phyloP scores from a whole-genome alignment of 2,797 vertebrate genomes.

The Sparidentex hasta region DNA sequence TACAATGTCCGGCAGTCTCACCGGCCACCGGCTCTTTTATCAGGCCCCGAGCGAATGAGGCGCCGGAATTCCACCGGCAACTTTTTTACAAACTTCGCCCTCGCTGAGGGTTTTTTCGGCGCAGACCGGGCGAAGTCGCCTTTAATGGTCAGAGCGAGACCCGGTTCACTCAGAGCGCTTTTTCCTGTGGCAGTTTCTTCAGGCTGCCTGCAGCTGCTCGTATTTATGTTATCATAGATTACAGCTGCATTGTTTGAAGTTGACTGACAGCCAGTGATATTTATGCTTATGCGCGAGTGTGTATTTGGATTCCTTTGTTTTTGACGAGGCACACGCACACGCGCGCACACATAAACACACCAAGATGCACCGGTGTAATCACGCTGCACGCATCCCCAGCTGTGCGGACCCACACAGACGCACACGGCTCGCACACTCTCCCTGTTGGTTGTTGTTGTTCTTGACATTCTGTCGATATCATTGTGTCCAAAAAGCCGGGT shows the following conservation, averaged over 20 bases:
- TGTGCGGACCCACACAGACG: conserved; percentile 31
- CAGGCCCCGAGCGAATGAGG: neutral
- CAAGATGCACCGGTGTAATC: conserved; percentile 48
- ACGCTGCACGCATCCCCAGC: conserved; percentile 40
- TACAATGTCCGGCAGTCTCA: conserved; percentile 33
- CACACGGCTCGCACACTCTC: conserved; percentile 48
- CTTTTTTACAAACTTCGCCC: conserved; percentile 10
- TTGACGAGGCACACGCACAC: conserved; percentile 53
- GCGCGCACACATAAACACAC: conserved; percentile 43
- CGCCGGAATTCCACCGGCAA: conserved; percentile 21
- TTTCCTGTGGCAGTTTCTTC: conserved; percentile 31
- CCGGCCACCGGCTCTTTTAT: conserved; percentile 3
- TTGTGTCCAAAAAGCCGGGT: conserved; percentile 75
- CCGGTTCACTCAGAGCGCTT: conserved; percentile 19
- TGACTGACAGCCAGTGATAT: conserved; percentile 82
- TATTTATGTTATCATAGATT: conserved; percentile 75
- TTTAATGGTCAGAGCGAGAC: conserved; percentile 46
- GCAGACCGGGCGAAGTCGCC: neutral
- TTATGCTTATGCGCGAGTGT: conserved; percentile 67
- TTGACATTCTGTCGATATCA: conserved; percentile 85
- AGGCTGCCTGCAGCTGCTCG: conserved; percentile 62
- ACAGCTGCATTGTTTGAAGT: conserved; percentile 77
- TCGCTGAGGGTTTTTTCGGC: neutral
- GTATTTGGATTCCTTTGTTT: conserved; percentile 77
- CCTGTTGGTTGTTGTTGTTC: conserved; percentile 73